Evolutionary conservation across 2,797 vertebrate species (phyloP), one percentile per base, ranked within the genome.

Genomic region (Scolopax bukidnonensis): DNA sequence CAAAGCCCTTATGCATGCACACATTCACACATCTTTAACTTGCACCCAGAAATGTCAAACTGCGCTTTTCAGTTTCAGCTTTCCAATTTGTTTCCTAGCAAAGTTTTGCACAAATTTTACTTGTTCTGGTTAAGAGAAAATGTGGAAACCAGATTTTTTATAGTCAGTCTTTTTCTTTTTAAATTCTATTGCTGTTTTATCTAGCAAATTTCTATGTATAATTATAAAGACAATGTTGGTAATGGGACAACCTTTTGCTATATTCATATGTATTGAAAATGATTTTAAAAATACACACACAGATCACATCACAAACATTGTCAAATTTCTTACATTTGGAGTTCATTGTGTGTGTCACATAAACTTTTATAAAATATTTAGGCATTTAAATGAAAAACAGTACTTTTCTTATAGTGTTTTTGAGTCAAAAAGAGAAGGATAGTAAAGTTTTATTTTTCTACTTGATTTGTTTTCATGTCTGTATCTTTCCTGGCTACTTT

Each of bases 251-350:
- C 3, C 3, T 4, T 79, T 38, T 57, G 3, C 0, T 54, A 40
- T 65, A 61, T 32, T 38, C 25, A 36, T 1, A 47, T n/a, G 6
- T 3, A 45, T 16, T 48, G 2, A 0, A 71, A 91, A 70, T 41
- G 8, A 2, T 45, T 87, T 6, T 1, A 51, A 74, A 47, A 54
- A 17, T 0, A 10, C 9, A 27, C 10, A 47, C 12, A 48, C 1
- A 77, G 30, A 63, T 0, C 1, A 47, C 18, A 54, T 27, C n/a
- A 33, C 18, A 64, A 20, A 54, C 3, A 38, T 47, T n/a, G 9
- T 27, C 6, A 82, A 48, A 56, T 64, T 64, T 81, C 20, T 65
- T 75, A n/a, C 4, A 2, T 76, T 88, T 48, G 24, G 6, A 69
- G 77, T 54, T 87, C 5, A 84, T 23, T 27, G 3, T 53, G 11